These are phyloP conservation scores for Laupala kohalensis DNA, from an alignment of 1,140 invertebrate species.

Conservation along the genomic window DNA sequence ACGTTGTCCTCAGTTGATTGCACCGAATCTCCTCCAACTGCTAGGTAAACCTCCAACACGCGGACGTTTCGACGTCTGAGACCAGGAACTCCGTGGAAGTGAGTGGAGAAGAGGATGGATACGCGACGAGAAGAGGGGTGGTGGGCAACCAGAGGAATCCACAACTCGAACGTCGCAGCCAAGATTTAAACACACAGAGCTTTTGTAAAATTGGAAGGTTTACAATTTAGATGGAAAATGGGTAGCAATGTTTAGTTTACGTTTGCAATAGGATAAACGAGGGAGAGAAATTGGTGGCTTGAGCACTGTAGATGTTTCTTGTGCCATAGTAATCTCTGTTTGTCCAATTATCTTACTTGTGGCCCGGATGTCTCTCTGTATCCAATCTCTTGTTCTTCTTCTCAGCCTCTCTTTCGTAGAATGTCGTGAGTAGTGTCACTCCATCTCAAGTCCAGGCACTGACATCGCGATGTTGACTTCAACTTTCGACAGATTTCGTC, in stretches of 20 bases:
- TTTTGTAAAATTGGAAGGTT: background rate
- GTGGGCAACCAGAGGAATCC: background rate
- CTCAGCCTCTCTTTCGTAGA: background rate
- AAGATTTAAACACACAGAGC: background rate
- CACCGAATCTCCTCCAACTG: background rate
- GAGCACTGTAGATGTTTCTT: background rate
- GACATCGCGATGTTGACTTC: too few relatives aligned
- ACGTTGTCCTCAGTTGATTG: too few relatives aligned
- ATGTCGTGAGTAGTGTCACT: background rate
- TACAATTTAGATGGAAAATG: background rate
- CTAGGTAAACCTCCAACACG: background rate
- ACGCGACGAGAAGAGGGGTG: too few relatives aligned
- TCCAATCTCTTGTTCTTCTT: background rate
- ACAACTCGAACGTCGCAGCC: background rate
- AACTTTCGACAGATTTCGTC: too few relatives aligned
- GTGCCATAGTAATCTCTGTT: background rate
- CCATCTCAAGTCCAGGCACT: background rate
- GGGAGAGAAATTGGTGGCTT: background rate
- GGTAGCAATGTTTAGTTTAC: background rate
- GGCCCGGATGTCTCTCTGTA: background rate
- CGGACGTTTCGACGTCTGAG: background rate
- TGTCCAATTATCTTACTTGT: background rate
- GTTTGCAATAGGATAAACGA: background rate
- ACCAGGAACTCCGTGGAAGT: background rate
- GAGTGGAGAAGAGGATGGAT: too few relatives aligned